Percentiles rank a stretch among this genome's conserved stretches.
phyloP scores from a whole-genome alignment of 2,113 vertebrate species.

The Aplodontia rufa region DNA sequence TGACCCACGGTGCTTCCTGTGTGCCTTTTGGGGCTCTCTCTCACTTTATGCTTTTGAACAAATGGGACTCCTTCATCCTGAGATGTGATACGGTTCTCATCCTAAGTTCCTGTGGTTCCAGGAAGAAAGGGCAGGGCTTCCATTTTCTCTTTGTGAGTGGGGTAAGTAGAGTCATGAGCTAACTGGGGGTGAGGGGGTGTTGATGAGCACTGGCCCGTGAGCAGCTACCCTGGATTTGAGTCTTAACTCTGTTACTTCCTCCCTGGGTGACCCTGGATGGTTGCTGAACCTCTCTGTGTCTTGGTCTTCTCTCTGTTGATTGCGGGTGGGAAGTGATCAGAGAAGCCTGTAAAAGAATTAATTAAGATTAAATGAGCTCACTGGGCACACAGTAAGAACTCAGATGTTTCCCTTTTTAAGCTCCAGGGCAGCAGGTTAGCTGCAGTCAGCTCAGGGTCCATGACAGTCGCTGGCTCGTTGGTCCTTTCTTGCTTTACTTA shows the following conservation, averaged over 20 bases:
- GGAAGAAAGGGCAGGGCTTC: neutral
- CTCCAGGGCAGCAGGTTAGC: neutral
- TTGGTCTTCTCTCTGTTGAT: neutral
- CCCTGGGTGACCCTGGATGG: neutral
- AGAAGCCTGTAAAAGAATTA: neutral
- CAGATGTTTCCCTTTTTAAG: neutral
- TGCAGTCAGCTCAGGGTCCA: neutral
- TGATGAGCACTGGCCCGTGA: neutral
- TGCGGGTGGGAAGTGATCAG: neutral
- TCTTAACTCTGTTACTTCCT: neutral
- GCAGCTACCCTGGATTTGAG: neutral
- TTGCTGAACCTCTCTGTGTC: neutral
- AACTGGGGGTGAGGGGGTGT: rapidly evolving
- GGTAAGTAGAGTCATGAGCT: neutral
- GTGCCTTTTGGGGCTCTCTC: neutral
- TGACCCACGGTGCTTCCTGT: neutral
- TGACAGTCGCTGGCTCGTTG: neutral
- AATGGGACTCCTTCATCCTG: neutral
- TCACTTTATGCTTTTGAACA: neutral
- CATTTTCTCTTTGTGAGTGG: neutral
- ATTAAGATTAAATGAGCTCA: neutral
- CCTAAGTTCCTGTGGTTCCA: neutral
- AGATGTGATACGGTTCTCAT: neutral
- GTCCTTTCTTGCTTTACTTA: neutral
- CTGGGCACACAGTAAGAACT: neutral